Base-by-base conservation (phyloP, 2,888 invertebrate species). In the Laothoe populi region DNA sequence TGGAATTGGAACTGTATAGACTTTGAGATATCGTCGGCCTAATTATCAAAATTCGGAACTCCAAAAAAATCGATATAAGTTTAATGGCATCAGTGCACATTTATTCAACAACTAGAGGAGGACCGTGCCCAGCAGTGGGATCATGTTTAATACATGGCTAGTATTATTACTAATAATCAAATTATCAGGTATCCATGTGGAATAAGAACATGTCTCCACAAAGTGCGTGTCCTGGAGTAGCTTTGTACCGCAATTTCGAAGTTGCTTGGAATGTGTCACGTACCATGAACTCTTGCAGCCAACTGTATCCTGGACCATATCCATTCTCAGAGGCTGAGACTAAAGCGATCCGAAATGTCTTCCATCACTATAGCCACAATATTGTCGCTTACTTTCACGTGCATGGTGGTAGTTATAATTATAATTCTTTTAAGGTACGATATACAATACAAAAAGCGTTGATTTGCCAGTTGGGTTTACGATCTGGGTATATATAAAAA, bases 241-340 rank as follows among this genome's bases (percentile, higher is more conserved):
- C 73, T 0, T 64, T 91, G 44, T 91, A 92, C 31, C 79, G 90
- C 0, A 92, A 92, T 64, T 92, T 92, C 26, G 88, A 92, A 26
- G 78, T 92, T 5, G 77, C 79, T 0, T 90, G 89, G 89, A 84
- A 83, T 49, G 10, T 1, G 1, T 64, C 77, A 0, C 49, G 26
- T 0, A 19, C 53, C 0, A 59, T 75, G 1, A 84, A 75, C 45
- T 81, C 88, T 0, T 92, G 92, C 66, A 84, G 80, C 62, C 84
- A 81, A 53, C 66, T 78, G 1, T 92, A 83, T 64, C 88, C 90
- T 1, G 92, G 92, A 0, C 62, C 71, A 0, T 2, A 4, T 0
- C 78, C 91, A 0, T 90, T 92, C 69, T 87, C 90, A 0, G 92
- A 91, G 64, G 69, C 77, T 0, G 92, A 92, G 66, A 79, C 87